Evolutionary conservation across 2,797 vertebrate genomes (phyloP).

Genomic region (Sebastolobus alascanus): DNA sequence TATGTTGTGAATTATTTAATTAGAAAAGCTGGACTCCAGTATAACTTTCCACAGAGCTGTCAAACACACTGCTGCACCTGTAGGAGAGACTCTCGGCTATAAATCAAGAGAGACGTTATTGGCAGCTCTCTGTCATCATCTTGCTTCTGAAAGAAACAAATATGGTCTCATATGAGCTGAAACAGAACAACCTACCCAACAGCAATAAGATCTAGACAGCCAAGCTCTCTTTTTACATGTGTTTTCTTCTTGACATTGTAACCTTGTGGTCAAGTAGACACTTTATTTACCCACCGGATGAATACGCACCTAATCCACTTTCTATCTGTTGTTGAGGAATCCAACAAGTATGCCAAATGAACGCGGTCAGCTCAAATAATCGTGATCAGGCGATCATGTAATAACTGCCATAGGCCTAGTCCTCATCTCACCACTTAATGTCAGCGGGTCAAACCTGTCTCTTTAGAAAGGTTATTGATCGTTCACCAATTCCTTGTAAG

Average conservation of each 20-base stretch:
- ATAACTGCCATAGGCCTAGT: not conserved
- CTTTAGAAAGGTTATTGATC: conserved; percentile 8
- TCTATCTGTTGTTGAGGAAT: not conserved
- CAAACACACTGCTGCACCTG: not conserved
- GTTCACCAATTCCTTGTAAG: not conserved
- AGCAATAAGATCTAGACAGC: not conserved
- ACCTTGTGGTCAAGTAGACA: not conserved
- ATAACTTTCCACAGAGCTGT: not conserved
- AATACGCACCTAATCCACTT: not conserved
- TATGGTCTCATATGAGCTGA: not conserved
- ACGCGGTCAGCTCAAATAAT: not conserved
- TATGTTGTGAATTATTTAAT: not conserved
- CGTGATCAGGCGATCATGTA: not conserved
- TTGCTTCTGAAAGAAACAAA: not conserved
- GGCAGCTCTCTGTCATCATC: not conserved
- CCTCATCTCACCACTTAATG: not conserved
- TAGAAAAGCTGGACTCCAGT: not conserved
- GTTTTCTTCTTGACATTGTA: not conserved
- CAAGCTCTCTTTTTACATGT: not conserved
- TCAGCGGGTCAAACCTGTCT: conserved; percentile 2
- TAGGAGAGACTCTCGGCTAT: not conserved
- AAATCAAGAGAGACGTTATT: not conserved
- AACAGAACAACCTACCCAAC: not conserved
- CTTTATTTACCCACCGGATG: too few relatives aligned
- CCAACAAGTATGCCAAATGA: not conserved